Base-by-base conservation (phyloP, 2,797 vertebrate species). In the Sebastes diaconus region DNA sequence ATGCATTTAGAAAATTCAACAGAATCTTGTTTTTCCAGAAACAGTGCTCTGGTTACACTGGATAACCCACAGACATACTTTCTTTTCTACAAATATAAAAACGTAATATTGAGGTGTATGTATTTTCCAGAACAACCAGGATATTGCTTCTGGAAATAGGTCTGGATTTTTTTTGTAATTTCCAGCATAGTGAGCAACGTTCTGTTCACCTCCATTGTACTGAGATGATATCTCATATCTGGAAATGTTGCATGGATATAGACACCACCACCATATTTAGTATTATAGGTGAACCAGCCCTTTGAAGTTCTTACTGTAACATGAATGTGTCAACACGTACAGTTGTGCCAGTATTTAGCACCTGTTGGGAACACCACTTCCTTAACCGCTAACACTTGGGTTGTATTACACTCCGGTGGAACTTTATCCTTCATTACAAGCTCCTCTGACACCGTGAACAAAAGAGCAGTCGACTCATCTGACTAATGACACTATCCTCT, bases 361-460 rank as follows among this genome's bases (percentile, higher is more conserved):
- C 79, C 89, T 89, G 89, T 71, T 72, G 74, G 72, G 22, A 80
- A 73, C 61, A 58, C 55, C 78, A 69, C 68, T 71, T 85, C 25
- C 13, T 73, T 63, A 81, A 83, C 81, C 58, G 27, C 72, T 54
- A 72, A 73, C 78, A 70, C 80, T 88, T 90, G 92, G 87, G 87
- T 89, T 88, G 81, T 82, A 12, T 91, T 92, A 83, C 90, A 82
- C 74, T 46, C n/a, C 6, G 11, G 63, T 32, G 87, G 75, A 93
- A 94, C 70, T 52, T 76, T 66, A 94, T 75, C 92, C 84, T 39
- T 92, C 90, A 94, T 95, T 94, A 95, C 93, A 90, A 90, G 84
- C 91, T 94, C 90, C 66, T 84, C 84, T 93, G 88, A 91, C 90
- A 87, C 84, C 12, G 1, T 1, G 46, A 75, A 94, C 92, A 93